Evolutionary conservation across 1,140 invertebrate species (phyloP).

Genomic region (Zaprionus camerounensis): DNA sequence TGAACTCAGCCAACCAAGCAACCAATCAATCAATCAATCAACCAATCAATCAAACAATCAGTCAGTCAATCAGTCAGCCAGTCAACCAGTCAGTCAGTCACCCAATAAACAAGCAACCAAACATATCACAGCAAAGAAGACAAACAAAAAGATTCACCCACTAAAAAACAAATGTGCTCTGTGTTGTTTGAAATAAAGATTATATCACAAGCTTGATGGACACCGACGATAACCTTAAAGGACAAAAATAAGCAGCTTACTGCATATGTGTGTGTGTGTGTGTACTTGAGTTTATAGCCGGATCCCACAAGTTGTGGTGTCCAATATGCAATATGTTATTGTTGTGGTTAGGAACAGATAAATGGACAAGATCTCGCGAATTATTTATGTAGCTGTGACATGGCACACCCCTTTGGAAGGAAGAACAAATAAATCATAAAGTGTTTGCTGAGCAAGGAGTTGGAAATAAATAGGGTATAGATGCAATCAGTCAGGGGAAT

Average conservation of each 20-base stretch:
- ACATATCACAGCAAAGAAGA: constrained; percentile 43
- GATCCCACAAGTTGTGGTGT: neutral
- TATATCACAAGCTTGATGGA: constrained; percentile 33
- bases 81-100: constrained; percentile 57
- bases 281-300: constrained; percentile 20
- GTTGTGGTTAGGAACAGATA: neutral
- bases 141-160: constrained; percentile 12
- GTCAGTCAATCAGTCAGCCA: constrained; percentile 37
- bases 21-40: constrained; percentile 50
- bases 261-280: constrained; percentile 1
- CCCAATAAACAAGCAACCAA: constrained; percentile 50
- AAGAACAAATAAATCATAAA: neutral
- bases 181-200: constrained; percentile 17
- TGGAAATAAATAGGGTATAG: too few species aligned
- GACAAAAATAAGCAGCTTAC: constrained; percentile 11
- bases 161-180: neutral
- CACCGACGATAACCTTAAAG: constrained; percentile 28
- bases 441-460: neutral
- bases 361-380: neutral
- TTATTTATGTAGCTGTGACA: neutral
- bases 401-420: neutral
- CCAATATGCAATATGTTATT: neutral
- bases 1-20: constrained; percentile 52
- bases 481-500: too few species aligned
- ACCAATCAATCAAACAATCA: constrained; percentile 53